Conservation (phyloP, 2,797 vertebrate genomes). For the Labroides dimidiatus region DNA sequence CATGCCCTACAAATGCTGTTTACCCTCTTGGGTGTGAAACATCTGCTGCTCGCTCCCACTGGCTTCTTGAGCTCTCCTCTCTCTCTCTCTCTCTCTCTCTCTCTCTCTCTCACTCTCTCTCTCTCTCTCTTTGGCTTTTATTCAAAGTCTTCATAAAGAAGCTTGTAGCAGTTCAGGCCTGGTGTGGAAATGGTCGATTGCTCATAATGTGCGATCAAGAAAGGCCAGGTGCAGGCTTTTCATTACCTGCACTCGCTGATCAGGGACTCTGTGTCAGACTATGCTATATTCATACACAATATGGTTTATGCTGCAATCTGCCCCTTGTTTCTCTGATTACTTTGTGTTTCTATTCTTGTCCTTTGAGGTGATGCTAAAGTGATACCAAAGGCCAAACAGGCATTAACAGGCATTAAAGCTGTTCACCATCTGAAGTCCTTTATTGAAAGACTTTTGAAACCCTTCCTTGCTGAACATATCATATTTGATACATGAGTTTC, state of each 20-base stretch:
- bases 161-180: conserved; percentile 40
- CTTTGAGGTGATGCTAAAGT: conserved; percentile 9
- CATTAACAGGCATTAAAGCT: conserved; percentile 33
- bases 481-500: no score
- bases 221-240: conserved; percentile 19
- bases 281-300: conserved; percentile 29
- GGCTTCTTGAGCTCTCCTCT: conserved; percentile 49
- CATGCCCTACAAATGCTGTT: conserved; percentile 83
- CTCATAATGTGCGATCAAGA: conserved; percentile 41
- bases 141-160: conserved; percentile 46
- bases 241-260: conserved; percentile 29
- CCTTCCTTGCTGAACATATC: no score
- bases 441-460: conserved; percentile 46
- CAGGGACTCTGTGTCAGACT: conserved; percentile 6
- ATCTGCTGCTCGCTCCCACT: conserved; percentile 68
- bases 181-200: conserved; percentile 42
- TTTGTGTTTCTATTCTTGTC: not conserved
- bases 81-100: not conserved
- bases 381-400: conserved; percentile 18
- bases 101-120: conserved; percentile 36
- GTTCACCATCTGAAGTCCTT: conserved; percentile 9
- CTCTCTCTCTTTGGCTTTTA: conserved; percentile 20
- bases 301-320: conserved; percentile 14
- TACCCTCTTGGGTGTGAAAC: conserved; percentile 80
- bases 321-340: conserved; percentile 17